phyloP scores from a whole-genome alignment of 2,888 invertebrate species.

The Seira sanloemensis region DNA sequence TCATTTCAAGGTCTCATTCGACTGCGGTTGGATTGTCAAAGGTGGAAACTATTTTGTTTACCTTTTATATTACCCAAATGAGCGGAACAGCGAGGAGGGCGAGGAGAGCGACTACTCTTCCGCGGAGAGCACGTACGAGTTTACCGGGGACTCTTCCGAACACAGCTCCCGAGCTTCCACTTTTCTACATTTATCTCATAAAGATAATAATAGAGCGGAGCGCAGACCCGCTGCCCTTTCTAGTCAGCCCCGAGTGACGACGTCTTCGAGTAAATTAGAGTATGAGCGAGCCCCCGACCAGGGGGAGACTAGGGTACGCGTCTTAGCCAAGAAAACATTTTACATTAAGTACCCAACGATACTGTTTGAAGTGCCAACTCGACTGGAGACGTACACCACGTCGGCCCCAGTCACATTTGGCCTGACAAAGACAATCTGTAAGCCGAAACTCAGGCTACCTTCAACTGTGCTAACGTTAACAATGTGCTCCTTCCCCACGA shows the following conservation, averaged over 20 bases:
- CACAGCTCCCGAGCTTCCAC: conserved; percentile 12
- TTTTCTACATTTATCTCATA: background rate
- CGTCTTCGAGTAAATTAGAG: conserved; percentile 22
- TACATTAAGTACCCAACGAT: conserved; percentile 62
- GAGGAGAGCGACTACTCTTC: background rate
- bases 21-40: conserved; percentile 85
- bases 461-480: conserved; percentile 68
- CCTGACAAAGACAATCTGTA: conserved; percentile 70
- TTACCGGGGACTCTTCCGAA: conserved; percentile 14
- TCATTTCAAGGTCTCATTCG: conserved; percentile 76
- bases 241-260: background rate
- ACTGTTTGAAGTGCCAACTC: conserved; percentile 72
- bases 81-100: background rate
- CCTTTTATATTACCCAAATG: conserved; percentile 26
- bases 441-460: conserved; percentile 70
- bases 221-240: background rate
- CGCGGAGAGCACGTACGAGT: background rate
- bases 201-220: background rate
- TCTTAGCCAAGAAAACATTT: conserved; percentile 58
- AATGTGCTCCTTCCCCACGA: conserved; percentile 52
- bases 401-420: conserved; percentile 70
- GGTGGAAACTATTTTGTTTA: conserved; percentile 82
- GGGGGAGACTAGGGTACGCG: conserved; percentile 7
- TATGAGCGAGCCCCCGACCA: conserved; percentile 18
- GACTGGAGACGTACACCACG: conserved; percentile 71